Evolutionary conservation across 2,113 vertebrate species (phyloP).

Genomic region (Caloenas nicobarica): DNA sequence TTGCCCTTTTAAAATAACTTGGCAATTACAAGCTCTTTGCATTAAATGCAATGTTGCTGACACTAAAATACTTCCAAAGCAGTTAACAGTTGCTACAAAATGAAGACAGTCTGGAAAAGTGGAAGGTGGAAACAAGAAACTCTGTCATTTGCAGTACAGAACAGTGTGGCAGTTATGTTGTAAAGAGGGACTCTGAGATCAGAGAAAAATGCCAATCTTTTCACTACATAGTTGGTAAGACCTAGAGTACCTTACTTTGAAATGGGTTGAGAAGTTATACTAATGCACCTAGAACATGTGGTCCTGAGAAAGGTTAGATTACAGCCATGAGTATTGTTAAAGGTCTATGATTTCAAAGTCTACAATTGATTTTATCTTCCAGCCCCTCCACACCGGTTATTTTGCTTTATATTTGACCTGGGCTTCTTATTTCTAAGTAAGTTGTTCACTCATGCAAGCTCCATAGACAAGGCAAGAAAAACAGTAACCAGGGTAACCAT

Average conservation of each 20-base stretch:
- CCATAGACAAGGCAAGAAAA: not conserved
- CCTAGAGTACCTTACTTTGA: not conserved
- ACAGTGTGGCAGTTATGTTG: not conserved
- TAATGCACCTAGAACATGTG: not conserved
- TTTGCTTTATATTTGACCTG: not conserved
- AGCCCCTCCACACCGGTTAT: not conserved
- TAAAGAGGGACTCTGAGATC: not conserved
- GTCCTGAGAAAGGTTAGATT: not conserved
- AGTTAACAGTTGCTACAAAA: not conserved
- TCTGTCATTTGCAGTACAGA: not conserved
- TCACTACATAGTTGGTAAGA: not conserved
- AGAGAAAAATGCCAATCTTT: not conserved
- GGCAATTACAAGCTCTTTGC: not conserved
- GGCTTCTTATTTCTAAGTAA: not conserved
- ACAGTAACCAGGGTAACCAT: not conserved
- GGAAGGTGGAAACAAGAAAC: not conserved
- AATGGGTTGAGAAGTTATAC: not conserved
- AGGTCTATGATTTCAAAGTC: not conserved
- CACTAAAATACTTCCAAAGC: not conserved
- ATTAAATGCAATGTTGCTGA: not conserved
- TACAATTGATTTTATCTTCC: not conserved
- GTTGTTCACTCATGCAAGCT: not conserved
- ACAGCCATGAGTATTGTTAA: not conserved
- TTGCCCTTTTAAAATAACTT: not conserved
- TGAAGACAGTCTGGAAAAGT: not conserved